These are phyloP conservation scores for Isoperla grammatica DNA, from an alignment of 2,888 invertebrate genomes.

Conservation along the genomic window DNA sequence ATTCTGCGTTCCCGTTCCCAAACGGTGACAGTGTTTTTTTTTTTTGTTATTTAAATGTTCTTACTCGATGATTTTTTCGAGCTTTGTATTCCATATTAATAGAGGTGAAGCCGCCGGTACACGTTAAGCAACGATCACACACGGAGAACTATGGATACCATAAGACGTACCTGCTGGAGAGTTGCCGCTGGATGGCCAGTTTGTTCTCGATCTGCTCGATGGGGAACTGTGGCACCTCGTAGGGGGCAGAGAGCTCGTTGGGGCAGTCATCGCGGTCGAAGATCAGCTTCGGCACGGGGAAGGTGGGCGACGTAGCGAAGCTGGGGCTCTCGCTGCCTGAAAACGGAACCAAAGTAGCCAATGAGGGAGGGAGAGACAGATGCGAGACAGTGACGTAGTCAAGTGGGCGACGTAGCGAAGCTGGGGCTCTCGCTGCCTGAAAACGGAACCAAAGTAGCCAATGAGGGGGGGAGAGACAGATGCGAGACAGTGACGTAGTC, in stretches of 20 bases:
- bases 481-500: too few species aligned
- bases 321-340: slow-evolving; percentile 70
- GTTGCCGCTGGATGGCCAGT: slow-evolving; percentile 78
- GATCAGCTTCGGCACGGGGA: slow-evolving; percentile 5
- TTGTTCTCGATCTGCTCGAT: slow-evolving; percentile 96
- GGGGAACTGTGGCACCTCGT: slow-evolving; percentile 96
- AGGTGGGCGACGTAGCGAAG: slow-evolving; percentile 42
- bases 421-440: slow-evolving; percentile 34
- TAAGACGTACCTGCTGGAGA: slow-evolving; percentile 74
- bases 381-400: too few species aligned
- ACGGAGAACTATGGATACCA: background rate
- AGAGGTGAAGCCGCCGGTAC: too few species aligned
- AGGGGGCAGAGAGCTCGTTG: slow-evolving; percentile 91
- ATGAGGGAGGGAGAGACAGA: slow-evolving; percentile 48
- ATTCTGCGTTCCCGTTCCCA: too few species aligned
- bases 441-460: too few species aligned
- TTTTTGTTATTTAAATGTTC: too few species aligned
- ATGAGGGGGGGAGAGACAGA: too few species aligned
- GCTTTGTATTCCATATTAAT: too few species aligned
- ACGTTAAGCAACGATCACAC: too few species aligned
- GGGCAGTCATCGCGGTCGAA: slow-evolving; percentile 40
- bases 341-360: slow-evolving; percentile 45
- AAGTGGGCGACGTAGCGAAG: slow-evolving; percentile 32
- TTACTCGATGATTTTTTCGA: too few species aligned
- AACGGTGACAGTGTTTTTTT: too few species aligned